phyloP scores from a whole-genome alignment of 2,888 invertebrate species.

The Amaurobius ferox region DNA sequence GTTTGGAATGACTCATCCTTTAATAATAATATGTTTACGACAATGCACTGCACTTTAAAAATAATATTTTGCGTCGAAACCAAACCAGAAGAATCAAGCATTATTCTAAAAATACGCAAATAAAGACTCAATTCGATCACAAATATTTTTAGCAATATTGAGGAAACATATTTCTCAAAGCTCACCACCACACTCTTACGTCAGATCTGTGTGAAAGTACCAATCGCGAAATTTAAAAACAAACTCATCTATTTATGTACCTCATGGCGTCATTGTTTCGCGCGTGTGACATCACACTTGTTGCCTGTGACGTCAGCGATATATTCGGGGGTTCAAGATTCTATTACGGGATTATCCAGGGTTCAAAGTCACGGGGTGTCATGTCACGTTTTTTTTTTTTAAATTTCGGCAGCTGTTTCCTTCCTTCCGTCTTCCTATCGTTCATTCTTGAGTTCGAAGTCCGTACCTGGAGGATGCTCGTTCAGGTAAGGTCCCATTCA shows the following conservation, averaged over 20 bases:
- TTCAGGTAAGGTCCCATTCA: constrained; percentile 37
- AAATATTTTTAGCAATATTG: no score
- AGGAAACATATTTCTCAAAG: no score
- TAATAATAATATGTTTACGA: no score
- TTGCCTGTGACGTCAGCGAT: constrained; percentile 59
- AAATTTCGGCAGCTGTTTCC: constrained; percentile 35
- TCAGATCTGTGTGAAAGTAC: no score
- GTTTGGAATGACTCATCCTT: no score
- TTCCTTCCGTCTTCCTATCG: constrained; percentile 28
- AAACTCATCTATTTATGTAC: constrained; percentile 6
- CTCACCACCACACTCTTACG: no score
- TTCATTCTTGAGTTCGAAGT: constrained; percentile 40
- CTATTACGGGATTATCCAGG: constrained; percentile 37
- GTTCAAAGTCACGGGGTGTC: constrained; percentile 9
- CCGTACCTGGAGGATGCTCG: constrained; percentile 10
- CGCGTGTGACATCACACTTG: constrained; percentile 57
- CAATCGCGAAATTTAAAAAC: no score
- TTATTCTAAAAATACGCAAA: no score
- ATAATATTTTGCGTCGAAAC: no score
- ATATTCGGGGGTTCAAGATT: constrained; percentile 17
- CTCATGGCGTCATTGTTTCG: constrained; percentile 31
- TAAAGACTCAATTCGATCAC: no score
- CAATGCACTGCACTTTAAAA: no score
- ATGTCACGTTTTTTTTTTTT: constrained; percentile 11
- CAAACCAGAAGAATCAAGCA: no score